Conservation (phyloP, 1,140 invertebrate species). For the Drosophila sp. region DNA sequence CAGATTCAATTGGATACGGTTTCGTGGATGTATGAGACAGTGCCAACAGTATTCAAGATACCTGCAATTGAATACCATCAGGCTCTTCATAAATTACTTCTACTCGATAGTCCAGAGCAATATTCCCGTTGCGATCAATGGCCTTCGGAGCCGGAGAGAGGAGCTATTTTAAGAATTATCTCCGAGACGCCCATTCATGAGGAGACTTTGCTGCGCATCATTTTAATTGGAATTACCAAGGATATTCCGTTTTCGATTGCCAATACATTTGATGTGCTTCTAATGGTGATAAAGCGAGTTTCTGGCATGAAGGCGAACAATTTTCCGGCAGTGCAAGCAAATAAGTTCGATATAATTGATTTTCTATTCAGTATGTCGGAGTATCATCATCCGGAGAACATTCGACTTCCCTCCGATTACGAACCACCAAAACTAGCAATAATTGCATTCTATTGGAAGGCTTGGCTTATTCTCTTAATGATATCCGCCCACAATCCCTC, state of each 20-base stretch:
- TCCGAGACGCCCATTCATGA: slow-evolving; percentile 94
- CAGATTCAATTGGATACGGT: slow-evolving; percentile 92
- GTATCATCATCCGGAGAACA: slow-evolving; percentile 97
- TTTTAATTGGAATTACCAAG: slow-evolving; percentile 93
- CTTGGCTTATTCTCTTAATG: slow-evolving; percentile 95
- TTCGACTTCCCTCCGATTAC: slow-evolving; percentile 92
- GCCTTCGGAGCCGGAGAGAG: slow-evolving; percentile 94
- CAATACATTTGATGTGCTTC: slow-evolving; percentile 93
- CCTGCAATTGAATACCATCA: slow-evolving; percentile 89
- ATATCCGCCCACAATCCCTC: slow-evolving; percentile 95
- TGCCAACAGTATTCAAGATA: slow-evolving; percentile 89
- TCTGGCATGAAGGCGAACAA: slow-evolving; percentile 88
- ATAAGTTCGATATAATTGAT: slow-evolving; percentile 94
- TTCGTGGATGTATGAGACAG: slow-evolving; percentile 93
- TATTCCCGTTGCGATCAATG: slow-evolving; percentile 97
- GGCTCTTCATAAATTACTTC: slow-evolving; percentile 93
- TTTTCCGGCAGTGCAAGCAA: slow-evolving; percentile 88
- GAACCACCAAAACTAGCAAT: slow-evolving; percentile 95
- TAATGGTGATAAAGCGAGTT: slow-evolving; percentile 93
- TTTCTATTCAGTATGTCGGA: slow-evolving; percentile 94
- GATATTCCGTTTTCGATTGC: slow-evolving; percentile 91
- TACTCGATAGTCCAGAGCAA: slow-evolving; percentile 92
- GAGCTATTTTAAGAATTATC: slow-evolving; percentile 90
- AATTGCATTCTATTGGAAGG: slow-evolving; percentile 96
- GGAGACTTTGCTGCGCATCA: slow-evolving; percentile 91